These are phyloP conservation scores for Notodonta ziczac DNA, from an alignment of 2,888 invertebrate species.

Conservation along the genomic window DNA sequence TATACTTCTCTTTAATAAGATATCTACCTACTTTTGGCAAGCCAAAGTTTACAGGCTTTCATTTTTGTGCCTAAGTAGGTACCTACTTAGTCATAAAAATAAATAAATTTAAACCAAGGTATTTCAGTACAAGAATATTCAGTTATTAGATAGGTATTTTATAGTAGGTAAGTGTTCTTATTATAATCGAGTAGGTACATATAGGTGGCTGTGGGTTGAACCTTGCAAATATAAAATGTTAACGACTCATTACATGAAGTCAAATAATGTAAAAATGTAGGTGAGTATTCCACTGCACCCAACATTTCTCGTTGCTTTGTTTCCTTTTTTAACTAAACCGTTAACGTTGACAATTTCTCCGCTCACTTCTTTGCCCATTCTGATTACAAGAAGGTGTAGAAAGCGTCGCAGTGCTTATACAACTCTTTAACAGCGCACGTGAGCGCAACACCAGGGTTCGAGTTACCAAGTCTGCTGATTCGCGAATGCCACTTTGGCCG, in stretches of 20 bases:
- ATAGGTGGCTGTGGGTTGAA: too few species aligned
- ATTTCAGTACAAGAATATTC: too few species aligned
- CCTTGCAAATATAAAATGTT: too few species aligned
- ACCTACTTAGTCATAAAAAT: too few species aligned
- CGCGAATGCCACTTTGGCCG: slow-evolving; percentile 56
- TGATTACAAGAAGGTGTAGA: slow-evolving; percentile 72
- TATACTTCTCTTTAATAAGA: too few species aligned
- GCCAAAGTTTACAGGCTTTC: too few species aligned
- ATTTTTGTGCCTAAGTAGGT: too few species aligned
- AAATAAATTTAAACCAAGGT: too few species aligned
- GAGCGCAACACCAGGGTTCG: slow-evolving; percentile 53
- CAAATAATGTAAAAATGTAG: slow-evolving; percentile 20
- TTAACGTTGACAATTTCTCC: slow-evolving; percentile 76
- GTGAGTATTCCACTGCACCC: slow-evolving; percentile 36
- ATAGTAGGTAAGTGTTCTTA: too few species aligned
- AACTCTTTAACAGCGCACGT: slow-evolving; percentile 65
- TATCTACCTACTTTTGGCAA: too few species aligned
- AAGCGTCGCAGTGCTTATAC: slow-evolving; percentile 76
- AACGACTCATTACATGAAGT: slow-evolving; percentile 10
- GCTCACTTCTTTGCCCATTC: slow-evolving; percentile 75
- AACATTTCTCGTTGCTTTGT: slow-evolving; percentile 54
- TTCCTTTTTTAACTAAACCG: slow-evolving; percentile 63
- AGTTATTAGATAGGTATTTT: too few species aligned
- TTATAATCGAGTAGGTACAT: too few species aligned
- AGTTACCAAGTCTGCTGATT: slow-evolving; percentile 59